A percentile compares a stretch with the other conserved stretches of the same genome.
phyloP scores from a whole-genome alignment of 2,797 vertebrate genomes.

The Tauraco hartlaubi region DNA sequence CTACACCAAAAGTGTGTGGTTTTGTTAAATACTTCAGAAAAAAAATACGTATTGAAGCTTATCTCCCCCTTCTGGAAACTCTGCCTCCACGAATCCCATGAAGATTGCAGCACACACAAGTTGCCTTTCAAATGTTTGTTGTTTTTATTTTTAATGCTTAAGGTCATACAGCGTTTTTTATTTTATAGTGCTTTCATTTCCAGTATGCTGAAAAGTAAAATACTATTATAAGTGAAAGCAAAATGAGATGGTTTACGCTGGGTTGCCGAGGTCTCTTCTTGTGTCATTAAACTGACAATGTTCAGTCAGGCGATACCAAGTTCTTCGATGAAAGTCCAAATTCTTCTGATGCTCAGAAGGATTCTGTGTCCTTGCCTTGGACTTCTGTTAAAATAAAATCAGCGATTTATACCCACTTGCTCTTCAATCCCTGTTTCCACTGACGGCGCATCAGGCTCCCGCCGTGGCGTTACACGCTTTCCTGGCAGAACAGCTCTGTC shows the following conservation, averaged over 20 bases:
- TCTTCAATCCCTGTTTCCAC: fast-evolving
- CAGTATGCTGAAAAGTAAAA: neutral
- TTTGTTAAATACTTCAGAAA: neutral
- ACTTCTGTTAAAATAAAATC: neutral
- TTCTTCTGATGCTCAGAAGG: neutral
- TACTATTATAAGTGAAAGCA: neutral
- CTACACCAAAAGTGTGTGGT: neutral
- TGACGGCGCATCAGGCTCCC: neutral
- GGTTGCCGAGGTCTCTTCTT: neutral
- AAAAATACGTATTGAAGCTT: neutral
- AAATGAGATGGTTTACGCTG: neutral
- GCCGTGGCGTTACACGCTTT: fast-evolving
- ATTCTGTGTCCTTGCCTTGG: neutral
- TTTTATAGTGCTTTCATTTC: neutral
- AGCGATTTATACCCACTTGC: neutral
- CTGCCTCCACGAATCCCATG: fast-evolving
- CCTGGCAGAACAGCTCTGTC: neutral
- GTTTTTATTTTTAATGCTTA: neutral
- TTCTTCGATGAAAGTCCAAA: neutral
- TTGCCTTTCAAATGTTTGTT: neutral
- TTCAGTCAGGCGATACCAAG: too few relatives aligned
- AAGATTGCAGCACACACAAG: neutral
- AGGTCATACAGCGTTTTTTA: neutral
- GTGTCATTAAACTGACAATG: fast-evolving
- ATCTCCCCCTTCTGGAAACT: slow-evolving; percentile 24